Conservation (phyloP, 2,888 invertebrate species). For the Sinelater perroti region DNA sequence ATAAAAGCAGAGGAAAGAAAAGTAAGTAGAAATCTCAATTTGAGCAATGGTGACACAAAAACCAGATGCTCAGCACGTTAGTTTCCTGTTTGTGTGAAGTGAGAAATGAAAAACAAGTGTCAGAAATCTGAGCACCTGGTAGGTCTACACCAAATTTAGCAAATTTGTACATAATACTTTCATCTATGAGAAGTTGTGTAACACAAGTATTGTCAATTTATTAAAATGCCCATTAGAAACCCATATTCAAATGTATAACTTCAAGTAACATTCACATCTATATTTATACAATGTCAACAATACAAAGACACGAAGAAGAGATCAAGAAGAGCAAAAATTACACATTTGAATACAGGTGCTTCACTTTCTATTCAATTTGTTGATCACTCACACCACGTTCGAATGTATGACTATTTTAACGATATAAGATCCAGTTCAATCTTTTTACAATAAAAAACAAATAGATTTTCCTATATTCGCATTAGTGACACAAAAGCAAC, state of each 20-base stretch:
- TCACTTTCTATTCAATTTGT: slow-evolving; percentile 38
- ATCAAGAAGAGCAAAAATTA: slow-evolving; percentile 33
- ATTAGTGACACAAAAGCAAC: slow-evolving; percentile 20
- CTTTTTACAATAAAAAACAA: too few relatives aligned
- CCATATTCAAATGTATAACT: slow-evolving; percentile 30
- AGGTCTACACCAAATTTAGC: slow-evolving; percentile 41
- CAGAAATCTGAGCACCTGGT: slow-evolving; percentile 44
- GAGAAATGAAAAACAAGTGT: slow-evolving; percentile 31
- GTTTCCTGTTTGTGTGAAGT: slow-evolving; percentile 44
- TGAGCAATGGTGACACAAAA: slow-evolving; percentile 35
- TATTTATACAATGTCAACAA: slow-evolving; percentile 26
- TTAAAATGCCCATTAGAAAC: slow-evolving; percentile 30
- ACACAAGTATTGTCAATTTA: slow-evolving; percentile 37
- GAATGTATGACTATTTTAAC: slow-evolving; percentile 5
- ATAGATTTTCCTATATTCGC: too few relatives aligned
- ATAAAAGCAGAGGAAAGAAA: slow-evolving; percentile 12
- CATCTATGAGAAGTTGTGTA: slow-evolving; percentile 32
- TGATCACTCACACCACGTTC: slow-evolving; percentile 26
- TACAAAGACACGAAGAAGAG: slow-evolving; percentile 28
- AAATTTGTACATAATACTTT: slow-evolving; percentile 34
- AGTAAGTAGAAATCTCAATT: slow-evolving; percentile 19
- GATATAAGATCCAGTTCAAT: too few relatives aligned
- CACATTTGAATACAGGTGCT: slow-evolving; percentile 39
- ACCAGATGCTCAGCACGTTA: slow-evolving; percentile 49
- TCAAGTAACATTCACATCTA: slow-evolving; percentile 24